A percentile compares a stretch with the other conserved stretches of the same genome.
Evolutionary conservation across 2,113 vertebrate genomes (phyloP).

Genomic region (Phyllostomus discolor): DNA sequence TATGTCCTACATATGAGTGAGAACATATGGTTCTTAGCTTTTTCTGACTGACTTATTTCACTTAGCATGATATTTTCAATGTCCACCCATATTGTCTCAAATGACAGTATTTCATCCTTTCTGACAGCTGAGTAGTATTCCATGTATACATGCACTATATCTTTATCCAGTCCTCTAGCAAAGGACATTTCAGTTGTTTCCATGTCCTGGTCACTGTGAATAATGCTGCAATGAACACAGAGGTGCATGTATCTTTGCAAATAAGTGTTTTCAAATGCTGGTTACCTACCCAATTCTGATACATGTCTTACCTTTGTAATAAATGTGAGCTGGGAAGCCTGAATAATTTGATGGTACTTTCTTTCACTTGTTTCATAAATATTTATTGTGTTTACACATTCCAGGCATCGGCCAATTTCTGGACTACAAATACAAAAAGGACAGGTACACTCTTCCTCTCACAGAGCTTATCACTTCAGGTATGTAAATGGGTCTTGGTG

Average conservation of each 20-base stretch:
- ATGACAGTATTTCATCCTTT: not conserved
- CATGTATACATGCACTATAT: not conserved
- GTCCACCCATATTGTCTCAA: not conserved
- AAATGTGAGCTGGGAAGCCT: not conserved
- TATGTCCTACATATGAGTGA: not conserved
- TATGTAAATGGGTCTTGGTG: not conserved
- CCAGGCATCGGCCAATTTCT: not conserved
- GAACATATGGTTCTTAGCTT: not conserved
- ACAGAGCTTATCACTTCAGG: not conserved
- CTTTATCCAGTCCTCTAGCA: not conserved
- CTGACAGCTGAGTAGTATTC: not conserved
- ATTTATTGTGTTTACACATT: not conserved
- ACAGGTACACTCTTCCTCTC: not conserved
- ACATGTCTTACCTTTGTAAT: not conserved
- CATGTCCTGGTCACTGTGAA: not conserved
- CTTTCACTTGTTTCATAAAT: constrained; percentile 4
- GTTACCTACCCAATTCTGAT: not conserved
- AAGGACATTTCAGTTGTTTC: not conserved
- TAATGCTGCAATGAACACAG: not conserved
- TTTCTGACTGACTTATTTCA: not conserved
- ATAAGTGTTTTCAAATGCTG: not conserved
- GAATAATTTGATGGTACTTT: not conserved
- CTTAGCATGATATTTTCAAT: not conserved
- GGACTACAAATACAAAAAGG: not conserved
- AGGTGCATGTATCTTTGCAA: not conserved